Conservation (phyloP, 1,140 invertebrate species). For the Asobara japonica region DNA sequence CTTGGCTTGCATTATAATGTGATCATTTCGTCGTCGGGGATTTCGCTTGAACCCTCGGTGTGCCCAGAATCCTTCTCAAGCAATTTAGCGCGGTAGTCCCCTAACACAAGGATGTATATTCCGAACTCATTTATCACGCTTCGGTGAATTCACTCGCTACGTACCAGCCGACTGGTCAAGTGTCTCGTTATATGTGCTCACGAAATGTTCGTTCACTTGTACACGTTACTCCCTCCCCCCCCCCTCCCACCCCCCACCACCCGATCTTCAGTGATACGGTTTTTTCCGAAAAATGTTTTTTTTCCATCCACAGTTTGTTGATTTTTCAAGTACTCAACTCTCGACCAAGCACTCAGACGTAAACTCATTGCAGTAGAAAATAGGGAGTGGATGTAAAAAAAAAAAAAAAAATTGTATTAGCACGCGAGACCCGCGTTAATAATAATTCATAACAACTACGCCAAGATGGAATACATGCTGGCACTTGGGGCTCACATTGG, state of each 20-base stretch:
- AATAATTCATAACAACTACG: background rate
- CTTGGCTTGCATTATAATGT: constrained; percentile 43
- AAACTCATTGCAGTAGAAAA: background rate
- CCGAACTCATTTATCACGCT: constrained; percentile 40
- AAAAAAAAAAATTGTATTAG: constrained; percentile 7
- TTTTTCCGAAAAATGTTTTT: background rate
- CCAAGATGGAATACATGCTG: background rate
- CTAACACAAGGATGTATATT: constrained; percentile 26
- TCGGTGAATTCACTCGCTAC: constrained; percentile 33
- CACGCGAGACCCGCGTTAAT: background rate
- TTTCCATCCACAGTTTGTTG: constrained; percentile 40
- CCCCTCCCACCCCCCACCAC: constrained; percentile 60
- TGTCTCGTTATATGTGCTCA: constrained; percentile 21
- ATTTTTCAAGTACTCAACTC: background rate
- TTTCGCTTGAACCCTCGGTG: constrained; percentile 42
- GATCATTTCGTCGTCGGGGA: constrained; percentile 50
- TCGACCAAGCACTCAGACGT: background rate
- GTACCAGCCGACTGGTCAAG: constrained; percentile 8
- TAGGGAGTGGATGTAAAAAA: constrained; percentile 48
- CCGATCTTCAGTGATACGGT: constrained; percentile 28
- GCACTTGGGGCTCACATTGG: background rate
- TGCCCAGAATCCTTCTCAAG: constrained; percentile 11
- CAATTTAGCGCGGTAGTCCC: constrained; percentile 37
- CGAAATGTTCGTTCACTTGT: background rate
- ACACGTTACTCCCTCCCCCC: background rate